Base-by-base conservation (phyloP, 2,113 vertebrate genomes). In the Erythrocercus mccallii region DNA sequence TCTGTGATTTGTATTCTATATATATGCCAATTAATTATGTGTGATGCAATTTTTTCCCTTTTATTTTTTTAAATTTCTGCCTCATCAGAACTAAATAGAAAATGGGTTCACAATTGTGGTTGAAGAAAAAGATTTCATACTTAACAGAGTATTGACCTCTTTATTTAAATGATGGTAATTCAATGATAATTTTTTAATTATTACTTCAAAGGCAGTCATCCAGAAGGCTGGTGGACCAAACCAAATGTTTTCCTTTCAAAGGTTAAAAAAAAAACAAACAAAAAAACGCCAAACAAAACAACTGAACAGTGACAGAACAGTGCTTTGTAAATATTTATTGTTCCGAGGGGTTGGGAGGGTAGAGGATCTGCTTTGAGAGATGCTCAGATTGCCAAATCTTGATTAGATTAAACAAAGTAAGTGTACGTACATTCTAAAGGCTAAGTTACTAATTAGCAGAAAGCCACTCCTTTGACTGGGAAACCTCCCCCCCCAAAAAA, bases 31-130 rank as follows among this genome's bases (percentile, higher is more conserved):
- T 47, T 81, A 73, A 78, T 33, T 5, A 25, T 20, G 10, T 65
- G 13, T 0, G 0, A 35, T 9, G 1, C 24, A 61, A 1, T 28
- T 70, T 33, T 28, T 33, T 45, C 1, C 6, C 31, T 19, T 72
- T 57, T 5, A 4, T 27, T 44, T 79, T 77, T 33, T 51, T 11
- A 12, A 69, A 51, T 9, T 4, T 47, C 30, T 81, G 20, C 5
- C 17, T 53, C 22, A 54, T 47, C 35, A 78, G 9, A 81, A 38
- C 4, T 47, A 38, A 86, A 62, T 20, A 31, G 28, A 84, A 88
- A 82, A 93, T 10, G 10, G 4, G 31, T 51, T 80, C 21, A 65
- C 0, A 2, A 45, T 15, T 40, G 35, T 18, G 16, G 15, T 5
- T 71, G 24, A 76, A 82, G 20, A 94, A 91, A 62, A 7, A 0